Conservation (phyloP, 1,140 invertebrate species). For the Halesus radiatus region DNA sequence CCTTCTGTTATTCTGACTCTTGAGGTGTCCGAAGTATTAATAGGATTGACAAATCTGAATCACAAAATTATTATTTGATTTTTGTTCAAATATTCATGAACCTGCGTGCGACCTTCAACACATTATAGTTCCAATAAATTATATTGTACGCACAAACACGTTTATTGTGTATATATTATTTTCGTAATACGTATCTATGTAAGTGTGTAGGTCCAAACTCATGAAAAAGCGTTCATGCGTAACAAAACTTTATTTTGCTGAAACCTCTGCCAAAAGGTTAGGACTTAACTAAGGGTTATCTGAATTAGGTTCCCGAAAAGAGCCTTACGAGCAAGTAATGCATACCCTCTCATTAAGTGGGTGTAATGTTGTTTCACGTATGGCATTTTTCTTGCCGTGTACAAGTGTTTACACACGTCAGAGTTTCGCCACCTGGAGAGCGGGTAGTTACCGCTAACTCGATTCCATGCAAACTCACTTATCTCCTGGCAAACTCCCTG, state of each 20-base stretch:
- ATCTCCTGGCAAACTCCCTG: conserved; percentile 37
- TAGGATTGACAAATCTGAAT: no score
- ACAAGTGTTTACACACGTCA: conserved; percentile 28
- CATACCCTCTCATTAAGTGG: conserved; percentile 14
- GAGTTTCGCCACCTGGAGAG: conserved; percentile 10
- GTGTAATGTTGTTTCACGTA: neutral
- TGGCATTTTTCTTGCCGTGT: conserved; percentile 7
- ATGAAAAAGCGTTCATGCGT: no score
- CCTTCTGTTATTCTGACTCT: no score
- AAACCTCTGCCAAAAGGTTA: neutral
- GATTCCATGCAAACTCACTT: conserved; percentile 55
- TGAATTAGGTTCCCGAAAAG: conserved; percentile 13
- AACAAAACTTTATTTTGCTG: neutral
- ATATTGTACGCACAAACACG: no score
- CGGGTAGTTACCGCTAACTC: conserved; percentile 40
- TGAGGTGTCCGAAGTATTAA: no score
- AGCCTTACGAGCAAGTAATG: neutral
- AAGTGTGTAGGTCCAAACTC: no score
- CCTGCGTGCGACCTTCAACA: no score
- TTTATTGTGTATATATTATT: no score
- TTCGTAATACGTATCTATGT: no score
- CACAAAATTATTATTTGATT: no score
- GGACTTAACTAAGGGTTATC: conserved; percentile 7
- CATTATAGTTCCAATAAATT: no score
- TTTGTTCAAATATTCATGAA: no score